Percentiles rank a stretch among this genome's conserved stretches.
Conservation (phyloP, 1,140 invertebrate genomes). For the Rhopalosiphum padi region DNA sequence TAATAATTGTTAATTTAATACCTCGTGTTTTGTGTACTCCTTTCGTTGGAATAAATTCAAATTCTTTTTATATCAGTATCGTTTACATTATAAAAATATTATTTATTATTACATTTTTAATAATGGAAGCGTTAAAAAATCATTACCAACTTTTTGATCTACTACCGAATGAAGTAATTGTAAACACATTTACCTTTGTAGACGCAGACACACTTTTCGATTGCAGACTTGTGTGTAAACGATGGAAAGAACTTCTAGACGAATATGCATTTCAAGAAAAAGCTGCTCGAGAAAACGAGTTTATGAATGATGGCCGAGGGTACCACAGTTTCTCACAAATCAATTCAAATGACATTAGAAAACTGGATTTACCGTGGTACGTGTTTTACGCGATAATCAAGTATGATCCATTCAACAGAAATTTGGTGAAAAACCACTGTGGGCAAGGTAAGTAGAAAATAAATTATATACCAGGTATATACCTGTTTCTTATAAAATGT, state of each 20-base stretch:
- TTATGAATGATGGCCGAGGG: neutral
- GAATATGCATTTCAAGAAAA: slow-evolving; percentile 31
- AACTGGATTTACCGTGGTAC: slow-evolving; percentile 32
- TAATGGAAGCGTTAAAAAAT: neutral
- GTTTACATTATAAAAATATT: too few relatives aligned
- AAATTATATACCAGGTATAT: neutral
- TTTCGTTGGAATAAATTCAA: too few relatives aligned
- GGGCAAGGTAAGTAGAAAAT: slow-evolving; percentile 53
- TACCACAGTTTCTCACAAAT: slow-evolving; percentile 33
- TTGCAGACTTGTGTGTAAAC: slow-evolving; percentile 1
- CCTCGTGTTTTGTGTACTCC: too few relatives aligned
- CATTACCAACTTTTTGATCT: neutral
- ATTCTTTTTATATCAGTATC: too few relatives aligned
- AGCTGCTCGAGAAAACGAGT: neutral
- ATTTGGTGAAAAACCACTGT: slow-evolving; percentile 53
- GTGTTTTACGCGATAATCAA: slow-evolving; percentile 46
- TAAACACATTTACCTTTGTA: neutral
- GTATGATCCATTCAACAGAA: slow-evolving; percentile 55
- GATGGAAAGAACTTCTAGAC: neutral
- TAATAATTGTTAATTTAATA: too few relatives aligned
- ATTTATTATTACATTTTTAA: neutral
- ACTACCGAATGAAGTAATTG: neutral
- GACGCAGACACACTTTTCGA: neutral
- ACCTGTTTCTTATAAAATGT: neutral
- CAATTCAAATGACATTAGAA: neutral